Evolutionary conservation across 1,140 invertebrate species (phyloP).

Genomic region (Scaptomyza pallida): DNA sequence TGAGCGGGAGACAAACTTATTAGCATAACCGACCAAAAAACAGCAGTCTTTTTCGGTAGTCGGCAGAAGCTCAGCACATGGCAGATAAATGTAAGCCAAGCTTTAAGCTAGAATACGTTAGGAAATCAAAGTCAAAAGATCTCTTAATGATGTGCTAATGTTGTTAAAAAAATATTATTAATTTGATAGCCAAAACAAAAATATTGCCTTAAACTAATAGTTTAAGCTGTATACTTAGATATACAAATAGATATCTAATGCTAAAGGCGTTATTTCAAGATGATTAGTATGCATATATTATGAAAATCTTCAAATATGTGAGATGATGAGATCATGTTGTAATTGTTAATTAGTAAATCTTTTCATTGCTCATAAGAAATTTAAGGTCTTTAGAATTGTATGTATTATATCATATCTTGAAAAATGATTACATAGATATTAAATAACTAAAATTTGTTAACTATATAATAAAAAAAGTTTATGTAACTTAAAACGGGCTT

Average conservation of each 20-base stretch:
- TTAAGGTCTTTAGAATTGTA: too few species aligned
- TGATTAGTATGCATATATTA: slow-evolving; percentile 13
- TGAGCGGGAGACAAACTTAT: slow-evolving; percentile 34
- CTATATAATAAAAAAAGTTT: neutral
- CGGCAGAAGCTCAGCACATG: neutral
- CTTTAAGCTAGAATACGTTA: slow-evolving; percentile 22
- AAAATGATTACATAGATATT: neutral
- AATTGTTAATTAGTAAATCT: neutral
- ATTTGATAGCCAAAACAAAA: slow-evolving; percentile 59
- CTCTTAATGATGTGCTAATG: slow-evolving; percentile 74
- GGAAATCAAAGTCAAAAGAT: slow-evolving; percentile 52
- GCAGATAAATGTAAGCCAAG: slow-evolving; percentile 25
- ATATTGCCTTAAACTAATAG: slow-evolving; percentile 56
- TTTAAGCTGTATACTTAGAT: slow-evolving; percentile 9
- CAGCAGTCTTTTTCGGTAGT: slow-evolving; percentile 45
- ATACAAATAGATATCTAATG: neutral
- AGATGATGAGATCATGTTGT: neutral
- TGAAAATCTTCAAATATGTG: neutral
- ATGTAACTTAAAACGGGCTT: neutral
- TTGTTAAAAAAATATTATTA: slow-evolving; percentile 23
- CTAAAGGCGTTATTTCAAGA: slow-evolving; percentile 6
- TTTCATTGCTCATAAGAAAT: too few species aligned
- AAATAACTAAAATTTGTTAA: neutral
- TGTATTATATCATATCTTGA: neutral
- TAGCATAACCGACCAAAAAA: slow-evolving; percentile 69